Conservation (phyloP, 2,888 invertebrate species). For the Drosophila acutilabella region DNA sequence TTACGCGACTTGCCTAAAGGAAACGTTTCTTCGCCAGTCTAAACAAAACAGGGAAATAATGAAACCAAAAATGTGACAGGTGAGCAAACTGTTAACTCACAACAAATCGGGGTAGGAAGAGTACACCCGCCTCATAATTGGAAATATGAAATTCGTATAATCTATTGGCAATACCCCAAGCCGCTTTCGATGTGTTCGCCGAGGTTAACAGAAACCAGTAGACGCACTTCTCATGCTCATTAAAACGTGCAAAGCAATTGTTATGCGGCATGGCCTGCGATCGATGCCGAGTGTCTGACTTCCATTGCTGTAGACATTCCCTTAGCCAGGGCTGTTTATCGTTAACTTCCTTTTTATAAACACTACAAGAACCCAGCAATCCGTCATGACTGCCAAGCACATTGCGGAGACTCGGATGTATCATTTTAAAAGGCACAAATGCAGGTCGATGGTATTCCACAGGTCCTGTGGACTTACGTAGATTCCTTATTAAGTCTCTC, state of each 20-base stretch:
- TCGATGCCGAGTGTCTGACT: conserved; percentile 7
- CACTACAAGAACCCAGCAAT: background rate
- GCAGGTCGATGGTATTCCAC: background rate
- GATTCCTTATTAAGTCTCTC: conserved; percentile 4
- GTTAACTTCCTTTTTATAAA: background rate
- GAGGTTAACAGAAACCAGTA: conserved; percentile 27
- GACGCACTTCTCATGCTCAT: conserved; percentile 70
- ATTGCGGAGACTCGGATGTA: conserved; percentile 17
- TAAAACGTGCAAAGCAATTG: conserved; percentile 93
- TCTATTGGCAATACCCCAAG: conserved; percentile 8
- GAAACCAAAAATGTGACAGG: background rate
- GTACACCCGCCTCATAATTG: conserved; percentile 21
- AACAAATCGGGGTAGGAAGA: conserved; percentile 23
- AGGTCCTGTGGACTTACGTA: background rate
- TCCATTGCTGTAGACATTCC: conserved; percentile 16
- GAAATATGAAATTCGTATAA: background rate
- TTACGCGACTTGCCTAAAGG: conserved; percentile 4
- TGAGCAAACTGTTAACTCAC: conserved; percentile 12
- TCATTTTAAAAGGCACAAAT: conserved; percentile 15
- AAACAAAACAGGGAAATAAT: background rate
- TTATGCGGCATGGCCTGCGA: conserved; percentile 96
- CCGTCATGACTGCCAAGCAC: background rate
- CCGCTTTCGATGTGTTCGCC: conserved; percentile 16
- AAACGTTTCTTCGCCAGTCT: conserved; percentile 26
- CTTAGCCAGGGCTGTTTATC: conserved; percentile 14